Base-by-base conservation (phyloP, 2,888 invertebrate genomes). In the Sphaerophoria taeniata region DNA sequence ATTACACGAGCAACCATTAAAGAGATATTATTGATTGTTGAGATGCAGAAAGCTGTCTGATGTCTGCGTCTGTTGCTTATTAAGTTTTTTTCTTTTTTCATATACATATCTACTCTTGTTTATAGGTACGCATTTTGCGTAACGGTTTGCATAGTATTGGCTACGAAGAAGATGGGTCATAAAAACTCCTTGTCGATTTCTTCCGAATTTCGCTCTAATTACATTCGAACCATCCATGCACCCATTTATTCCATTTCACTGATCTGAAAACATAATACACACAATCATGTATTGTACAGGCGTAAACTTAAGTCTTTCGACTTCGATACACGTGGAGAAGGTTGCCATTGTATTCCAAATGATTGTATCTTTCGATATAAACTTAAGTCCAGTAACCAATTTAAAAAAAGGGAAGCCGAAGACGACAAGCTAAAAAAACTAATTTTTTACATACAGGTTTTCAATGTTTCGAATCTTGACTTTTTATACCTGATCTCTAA, bases 21-120 rank as follows among this genome's bases (percentile, higher is more conserved):
- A 80, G 85, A 77, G 81, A 76, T 85, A 80, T 85, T 76, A 85
- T 85, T 85, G 85, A 81, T 85, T 85, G 81, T 80, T 49, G 33
- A 39, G 53, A 58, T 81, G 72, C 76, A 81, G 73, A 31, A 51
- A 73, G 56, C 72, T 74, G 78, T 61, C 82, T 73, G 31, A 24
- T 43, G 61, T 16, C 16, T 49, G 53, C 33, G 70, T 73, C 69
- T 80, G 72, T 63, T 73, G 69, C 81, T 80, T 85, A n/a, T n/a
- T n/a, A n/a, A n/a, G n/a, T n/a, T n/a, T n/a, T n/a, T n/a, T n/a
- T n/a, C n/a, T 85, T 85, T 76, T 81, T 76, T 43, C 11, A 9
- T n/a, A n/a, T n/a, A n/a, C n/a, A n/a, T n/a, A n/a, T n/a, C n/a
- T 39, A 39, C 9, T 6, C 9, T 7, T 39, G 12, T 43, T 33